phyloP scores from a whole-genome alignment of 2,888 invertebrate genomes.

The Melipona beecheii region DNA sequence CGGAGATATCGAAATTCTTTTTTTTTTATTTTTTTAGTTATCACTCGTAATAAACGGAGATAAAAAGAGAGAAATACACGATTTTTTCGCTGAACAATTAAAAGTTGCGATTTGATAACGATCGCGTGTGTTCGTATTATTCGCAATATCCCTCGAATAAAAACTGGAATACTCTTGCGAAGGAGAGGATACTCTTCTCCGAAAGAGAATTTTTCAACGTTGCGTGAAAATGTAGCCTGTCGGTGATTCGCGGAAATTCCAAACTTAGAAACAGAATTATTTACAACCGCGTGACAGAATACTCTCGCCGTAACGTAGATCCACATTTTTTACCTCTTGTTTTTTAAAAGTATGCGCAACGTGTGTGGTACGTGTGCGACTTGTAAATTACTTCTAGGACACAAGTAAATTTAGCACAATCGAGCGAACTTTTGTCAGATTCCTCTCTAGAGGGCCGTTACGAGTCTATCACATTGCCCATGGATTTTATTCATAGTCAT shows the following conservation, averaged over 20 bases:
- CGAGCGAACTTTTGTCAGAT: neutral
- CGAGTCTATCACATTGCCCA: neutral
- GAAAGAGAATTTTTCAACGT: neutral
- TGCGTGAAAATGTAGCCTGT: neutral
- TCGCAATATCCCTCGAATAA: too few species aligned
- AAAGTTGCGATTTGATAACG: too few species aligned
- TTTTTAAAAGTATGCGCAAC: neutral
- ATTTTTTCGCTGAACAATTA: too few species aligned
- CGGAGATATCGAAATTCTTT: too few species aligned
- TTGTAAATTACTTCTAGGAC: neutral
- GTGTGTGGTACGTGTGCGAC: neutral
- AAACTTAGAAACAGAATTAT: neutral
- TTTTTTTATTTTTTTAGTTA: too few species aligned
- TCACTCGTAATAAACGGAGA: too few species aligned
- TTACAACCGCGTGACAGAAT: neutral
- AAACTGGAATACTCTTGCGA: too few species aligned
- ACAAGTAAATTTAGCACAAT: too few species aligned
- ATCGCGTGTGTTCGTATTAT: too few species aligned
- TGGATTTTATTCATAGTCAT: slow-evolving; percentile 34
- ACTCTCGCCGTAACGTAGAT: neutral
- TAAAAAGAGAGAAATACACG: too few species aligned
- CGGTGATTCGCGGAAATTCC: neutral
- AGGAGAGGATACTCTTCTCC: too few species aligned
- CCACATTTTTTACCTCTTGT: neutral
- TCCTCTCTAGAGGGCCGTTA: neutral